Conservation (phyloP, 2,113 vertebrate species). For the Sprattus sprattus region DNA sequence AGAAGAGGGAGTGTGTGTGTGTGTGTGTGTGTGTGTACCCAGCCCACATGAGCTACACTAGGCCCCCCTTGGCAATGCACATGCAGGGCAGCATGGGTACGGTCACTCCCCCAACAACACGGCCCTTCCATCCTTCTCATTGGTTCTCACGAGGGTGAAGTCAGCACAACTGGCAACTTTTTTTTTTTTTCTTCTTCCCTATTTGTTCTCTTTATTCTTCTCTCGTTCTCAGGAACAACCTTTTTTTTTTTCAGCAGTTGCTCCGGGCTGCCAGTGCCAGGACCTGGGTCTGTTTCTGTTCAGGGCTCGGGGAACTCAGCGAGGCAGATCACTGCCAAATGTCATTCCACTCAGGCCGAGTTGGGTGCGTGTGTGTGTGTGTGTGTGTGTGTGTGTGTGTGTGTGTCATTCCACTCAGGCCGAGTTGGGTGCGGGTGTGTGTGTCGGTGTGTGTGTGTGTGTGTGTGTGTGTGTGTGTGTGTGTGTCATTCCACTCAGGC, state of each 20-base stretch:
- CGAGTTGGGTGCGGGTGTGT: too few species aligned
- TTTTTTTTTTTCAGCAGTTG: slow-evolving; percentile 29
- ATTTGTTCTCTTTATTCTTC: neutral
- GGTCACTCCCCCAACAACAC: slow-evolving; percentile 30
- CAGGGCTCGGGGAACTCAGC: slow-evolving; percentile 19
- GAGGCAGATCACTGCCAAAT: slow-evolving; percentile 39
- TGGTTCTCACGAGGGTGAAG: slow-evolving; percentile 25
- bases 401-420: too few species aligned
- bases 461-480: too few species aligned
- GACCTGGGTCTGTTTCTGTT: slow-evolving; percentile 41
- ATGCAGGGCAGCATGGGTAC: slow-evolving; percentile 21
- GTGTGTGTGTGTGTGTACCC: slow-evolving; percentile 16
- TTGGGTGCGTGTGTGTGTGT: too few species aligned
- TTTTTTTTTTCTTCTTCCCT: neutral
- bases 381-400: too few species aligned
- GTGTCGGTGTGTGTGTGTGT: too few species aligned
- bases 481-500: slow-evolving; percentile 33
- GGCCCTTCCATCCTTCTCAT: slow-evolving; percentile 21
- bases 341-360: slow-evolving; percentile 26
- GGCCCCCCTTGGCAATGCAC: slow-evolving; percentile 19
- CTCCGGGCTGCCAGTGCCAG: slow-evolving; percentile 7
- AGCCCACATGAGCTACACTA: slow-evolving; percentile 25
- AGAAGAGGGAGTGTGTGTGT: neutral
- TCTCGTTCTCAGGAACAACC: slow-evolving; percentile 32
- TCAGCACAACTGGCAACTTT: neutral